These are phyloP conservation scores for Hippocampus mohnikei DNA, from an alignment of 2,113 vertebrate species.

Conservation along the genomic window DNA sequence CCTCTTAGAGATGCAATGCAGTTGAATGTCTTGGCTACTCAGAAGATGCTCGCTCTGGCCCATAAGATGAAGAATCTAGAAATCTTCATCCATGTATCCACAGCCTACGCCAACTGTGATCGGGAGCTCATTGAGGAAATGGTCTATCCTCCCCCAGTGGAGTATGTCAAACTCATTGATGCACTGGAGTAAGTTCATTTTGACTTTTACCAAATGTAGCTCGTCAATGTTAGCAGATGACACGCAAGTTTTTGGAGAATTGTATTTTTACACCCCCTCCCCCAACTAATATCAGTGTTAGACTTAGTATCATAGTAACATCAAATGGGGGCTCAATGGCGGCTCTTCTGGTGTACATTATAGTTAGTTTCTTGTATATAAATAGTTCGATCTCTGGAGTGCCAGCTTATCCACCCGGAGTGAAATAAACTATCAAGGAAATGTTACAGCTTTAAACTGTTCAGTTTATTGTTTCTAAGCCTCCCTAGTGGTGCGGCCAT, in stretches of 20 bases:
- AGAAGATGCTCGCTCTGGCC: slow-evolving; percentile 84
- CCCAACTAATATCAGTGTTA: too few relatives aligned
- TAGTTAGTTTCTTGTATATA: too few relatives aligned
- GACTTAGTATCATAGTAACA: too few relatives aligned
- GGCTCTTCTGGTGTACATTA: too few relatives aligned
- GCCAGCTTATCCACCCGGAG: too few relatives aligned
- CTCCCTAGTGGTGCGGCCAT: too few relatives aligned
- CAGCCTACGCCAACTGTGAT: slow-evolving; percentile 95
- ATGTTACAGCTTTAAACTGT: too few relatives aligned
- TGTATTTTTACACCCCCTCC: too few relatives aligned
- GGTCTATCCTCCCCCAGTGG: slow-evolving; percentile 88
- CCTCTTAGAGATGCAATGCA: slow-evolving; percentile 86
- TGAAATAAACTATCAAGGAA: too few relatives aligned
- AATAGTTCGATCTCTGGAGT: too few relatives aligned
- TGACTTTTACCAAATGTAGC: neutral
- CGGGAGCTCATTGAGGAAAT: slow-evolving; percentile 89
- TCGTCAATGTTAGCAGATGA: neutral
- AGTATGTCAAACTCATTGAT: slow-evolving; percentile 91
- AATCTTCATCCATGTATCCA: slow-evolving; percentile 92
- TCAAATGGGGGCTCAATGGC: too few relatives aligned
- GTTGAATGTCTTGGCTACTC: slow-evolving; percentile 91
- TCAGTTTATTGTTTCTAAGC: too few relatives aligned
- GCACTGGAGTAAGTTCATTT: slow-evolving; percentile 83
- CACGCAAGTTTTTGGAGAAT: neutral
- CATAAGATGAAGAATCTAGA: slow-evolving; percentile 89